Conservation (phyloP, 1,140 invertebrate species). For the Mactra quadrangularis region DNA sequence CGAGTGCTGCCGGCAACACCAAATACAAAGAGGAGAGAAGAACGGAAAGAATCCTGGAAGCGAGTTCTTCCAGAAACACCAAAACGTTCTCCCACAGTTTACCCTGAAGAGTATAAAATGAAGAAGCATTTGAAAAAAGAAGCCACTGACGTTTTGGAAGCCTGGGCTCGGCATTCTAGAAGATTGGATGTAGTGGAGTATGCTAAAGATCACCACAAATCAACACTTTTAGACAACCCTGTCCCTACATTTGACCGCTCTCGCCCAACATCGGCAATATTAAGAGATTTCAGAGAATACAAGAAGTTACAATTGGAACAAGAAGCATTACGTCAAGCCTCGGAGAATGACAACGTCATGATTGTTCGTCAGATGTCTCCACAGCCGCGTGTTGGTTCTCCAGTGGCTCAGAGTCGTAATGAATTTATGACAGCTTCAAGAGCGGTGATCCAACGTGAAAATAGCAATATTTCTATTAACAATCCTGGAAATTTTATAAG, state of each 20-base stretch:
- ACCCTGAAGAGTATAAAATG: slow-evolving; percentile 2
- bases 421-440: slow-evolving; percentile 22
- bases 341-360: slow-evolving; percentile 1
- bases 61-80: slow-evolving; percentile 50
- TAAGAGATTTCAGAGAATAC: slow-evolving; percentile 43
- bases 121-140: slow-evolving; percentile 21
- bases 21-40: slow-evolving; percentile 5
- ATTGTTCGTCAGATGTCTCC: slow-evolving; percentile 53
- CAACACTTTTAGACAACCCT: not conserved
- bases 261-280: slow-evolving; percentile 52
- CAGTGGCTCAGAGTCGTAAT: slow-evolving; percentile 4
- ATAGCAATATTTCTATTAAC: not conserved
- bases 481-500: not conserved
- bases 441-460: not conserved
- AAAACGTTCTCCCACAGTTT: slow-evolving; percentile 9
- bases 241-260: slow-evolving; percentile 36
- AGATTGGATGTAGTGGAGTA: slow-evolving; percentile 31
- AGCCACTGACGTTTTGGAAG: slow-evolving; percentile 31
- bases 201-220: slow-evolving; percentile 45
- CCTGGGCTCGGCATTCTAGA: slow-evolving; percentile 3
- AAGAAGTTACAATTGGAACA: slow-evolving; percentile 33
- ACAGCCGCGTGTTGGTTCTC: slow-evolving; percentile 33
- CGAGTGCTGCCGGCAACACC: slow-evolving; percentile 35
- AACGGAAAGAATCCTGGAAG: slow-evolving; percentile 25
- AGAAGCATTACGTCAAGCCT: not conserved